phyloP scores from a whole-genome alignment of 92 coral and sea anemone species.

The Hydrozoanthus gracilis region DNA sequence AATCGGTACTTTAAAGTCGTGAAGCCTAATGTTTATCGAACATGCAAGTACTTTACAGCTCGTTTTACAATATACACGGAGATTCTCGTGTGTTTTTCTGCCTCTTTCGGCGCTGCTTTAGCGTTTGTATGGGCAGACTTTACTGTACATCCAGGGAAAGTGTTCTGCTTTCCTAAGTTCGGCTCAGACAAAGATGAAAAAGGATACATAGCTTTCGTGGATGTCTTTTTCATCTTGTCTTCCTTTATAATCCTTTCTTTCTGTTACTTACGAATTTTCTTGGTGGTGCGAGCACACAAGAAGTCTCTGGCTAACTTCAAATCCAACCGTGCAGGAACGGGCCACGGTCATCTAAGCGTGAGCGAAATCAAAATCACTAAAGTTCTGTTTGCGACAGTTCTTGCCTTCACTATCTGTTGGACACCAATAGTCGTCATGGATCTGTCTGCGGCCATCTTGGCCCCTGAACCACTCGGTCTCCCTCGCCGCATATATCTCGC shows the following conservation, averaged over 20 bases:
- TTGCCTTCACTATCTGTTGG: conserved; percentile 80
- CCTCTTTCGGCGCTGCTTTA: conserved; percentile 78
- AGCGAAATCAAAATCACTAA: conserved; percentile 74
- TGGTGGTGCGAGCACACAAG: conserved; percentile 67
- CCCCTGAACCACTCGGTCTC: conserved; percentile 45
- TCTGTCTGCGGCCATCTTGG: conserved; percentile 58
- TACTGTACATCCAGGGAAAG: conserved; percentile 77
- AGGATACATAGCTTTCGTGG: conserved; percentile 77
- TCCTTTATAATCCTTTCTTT: conserved; percentile 66
- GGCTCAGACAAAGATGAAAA: conserved; percentile 49
- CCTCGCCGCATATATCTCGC: conserved; percentile 70
- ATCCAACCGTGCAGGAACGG: background rate
- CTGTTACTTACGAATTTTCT: conserved; percentile 74
- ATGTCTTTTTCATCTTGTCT: conserved; percentile 58
- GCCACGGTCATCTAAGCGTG: conserved; percentile 25
- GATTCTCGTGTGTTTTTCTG: conserved; percentile 52
- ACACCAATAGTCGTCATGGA: conserved; percentile 80
- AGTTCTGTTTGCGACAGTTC: conserved; percentile 71
- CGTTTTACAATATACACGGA: conserved; percentile 55
- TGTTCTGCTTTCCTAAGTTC: conserved; percentile 72
- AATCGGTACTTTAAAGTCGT: conserved; percentile 85
- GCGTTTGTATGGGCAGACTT: conserved; percentile 73
- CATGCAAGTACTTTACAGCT: conserved; percentile 57
- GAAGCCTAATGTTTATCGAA: conserved; percentile 65
- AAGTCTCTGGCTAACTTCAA: conserved; percentile 17